phyloP scores from a whole-genome alignment of 2,113 vertebrate species.

The Neolamprologus variostigma region DNA sequence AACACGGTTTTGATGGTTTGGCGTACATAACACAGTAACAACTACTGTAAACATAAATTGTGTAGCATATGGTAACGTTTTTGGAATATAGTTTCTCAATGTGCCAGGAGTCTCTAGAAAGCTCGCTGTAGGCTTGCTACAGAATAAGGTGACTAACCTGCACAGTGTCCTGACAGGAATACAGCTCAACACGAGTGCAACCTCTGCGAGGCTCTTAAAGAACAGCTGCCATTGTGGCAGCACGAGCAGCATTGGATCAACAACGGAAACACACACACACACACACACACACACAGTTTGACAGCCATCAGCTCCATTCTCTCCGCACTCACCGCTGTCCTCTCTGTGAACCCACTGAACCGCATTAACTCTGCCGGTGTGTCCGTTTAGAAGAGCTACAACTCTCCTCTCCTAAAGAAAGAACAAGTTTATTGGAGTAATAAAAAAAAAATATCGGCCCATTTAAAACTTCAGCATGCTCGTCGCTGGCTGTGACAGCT shows the following conservation, averaged over 20 bases:
- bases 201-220: background rate
- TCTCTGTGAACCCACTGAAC: slow-evolving; percentile 81
- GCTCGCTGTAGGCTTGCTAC: background rate
- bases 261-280: background rate
- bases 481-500: background rate
- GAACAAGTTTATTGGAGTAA: background rate
- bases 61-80: background rate
- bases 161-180: background rate
- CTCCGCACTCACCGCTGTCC: slow-evolving; percentile 77
- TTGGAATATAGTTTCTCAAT: background rate
- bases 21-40: background rate
- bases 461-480: background rate
- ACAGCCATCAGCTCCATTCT: background rate
- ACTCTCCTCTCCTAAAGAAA: slow-evolving; percentile 63
- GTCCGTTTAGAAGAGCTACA: slow-evolving; percentile 78
- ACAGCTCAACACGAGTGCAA: background rate
- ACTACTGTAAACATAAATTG: background rate
- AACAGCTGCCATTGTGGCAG: background rate
- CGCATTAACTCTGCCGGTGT: slow-evolving; percentile 81
- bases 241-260: background rate
- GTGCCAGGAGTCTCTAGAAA: background rate
- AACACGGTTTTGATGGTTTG: background rate
- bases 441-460: background rate
- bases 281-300: background rate
- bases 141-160: background rate